Evolutionary conservation across 2,888 invertebrate species (phyloP).

Genomic region (Cephonodes hylas): DNA sequence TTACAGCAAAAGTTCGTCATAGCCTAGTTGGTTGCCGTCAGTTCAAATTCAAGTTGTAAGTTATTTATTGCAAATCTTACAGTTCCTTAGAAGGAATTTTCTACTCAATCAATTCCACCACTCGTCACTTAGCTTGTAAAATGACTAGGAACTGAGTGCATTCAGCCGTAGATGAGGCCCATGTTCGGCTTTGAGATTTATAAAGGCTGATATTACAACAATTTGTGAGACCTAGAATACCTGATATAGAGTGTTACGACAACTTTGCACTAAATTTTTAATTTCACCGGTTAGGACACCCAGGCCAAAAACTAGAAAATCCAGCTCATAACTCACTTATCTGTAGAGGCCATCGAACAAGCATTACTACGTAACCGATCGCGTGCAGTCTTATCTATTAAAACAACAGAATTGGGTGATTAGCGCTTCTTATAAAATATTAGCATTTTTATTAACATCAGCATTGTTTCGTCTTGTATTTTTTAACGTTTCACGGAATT

Average conservation of each 20-base stretch:
- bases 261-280: too few relatives aligned
- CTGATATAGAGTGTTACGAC: too few relatives aligned
- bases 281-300: not conserved
- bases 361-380: not conserved
- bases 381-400: not conserved
- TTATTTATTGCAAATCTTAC: too few relatives aligned
- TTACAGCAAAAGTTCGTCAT: not conserved
- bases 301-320: not conserved
- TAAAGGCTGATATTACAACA: too few relatives aligned
- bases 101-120: too few relatives aligned
- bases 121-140: too few relatives aligned
- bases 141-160: too few relatives aligned
- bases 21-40: not conserved
- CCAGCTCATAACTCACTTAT: not conserved
- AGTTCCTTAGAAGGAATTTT: too few relatives aligned
- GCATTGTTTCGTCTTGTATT: not conserved
- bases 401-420: not conserved
- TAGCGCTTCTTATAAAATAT: slow-evolving; percentile 2
- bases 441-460: slow-evolving; percentile 3
- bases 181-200: too few relatives aligned
- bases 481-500: not conserved
- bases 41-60: not conserved
- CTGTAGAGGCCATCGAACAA: slow-evolving; percentile 1
- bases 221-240: too few relatives aligned
- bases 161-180: too few relatives aligned